Evolutionary conservation across 2,113 vertebrate genomes (phyloP), one percentile per base, ranked within the genome.

Genomic region (Oenanthe oenanthe): DNA sequence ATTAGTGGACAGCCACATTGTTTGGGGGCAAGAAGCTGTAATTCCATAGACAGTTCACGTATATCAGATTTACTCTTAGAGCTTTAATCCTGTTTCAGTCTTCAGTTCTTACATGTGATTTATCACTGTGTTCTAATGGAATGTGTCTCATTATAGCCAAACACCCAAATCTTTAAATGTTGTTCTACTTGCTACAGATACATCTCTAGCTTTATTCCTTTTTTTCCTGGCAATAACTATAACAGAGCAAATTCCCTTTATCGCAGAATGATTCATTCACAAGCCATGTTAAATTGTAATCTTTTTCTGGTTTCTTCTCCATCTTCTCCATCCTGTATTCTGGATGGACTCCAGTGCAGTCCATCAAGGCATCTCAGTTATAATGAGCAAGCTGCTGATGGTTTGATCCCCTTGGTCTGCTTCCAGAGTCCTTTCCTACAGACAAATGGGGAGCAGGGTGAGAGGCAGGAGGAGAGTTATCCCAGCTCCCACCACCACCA

Each of bases 281-380:
- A 85, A 82, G 34, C 53, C 29, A 22, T 66, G 19, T 50, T 63
- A 54, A 73, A 17, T 17, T 82, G 13, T 31, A 60, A 67, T 89
- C 18, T 80, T 92, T 85, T 93, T 32, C 43, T 80, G 53, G 24
- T 76, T 45, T 88, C 6, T 20, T 79, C 62, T 96, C 54, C 48
- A 76, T 95, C 67, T 89, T 97, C 75, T 96, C 87, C 95, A 94
- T 78, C 47, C 40, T 66, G 16, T 29, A 22, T 34, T 13, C 48
- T 61, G 53, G 65, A 81, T 24, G 38, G 32, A 62, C 61, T 89
- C 94, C 92, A 95, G 92, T 84, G 77, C 88, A 96, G 77, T 95
- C 95, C 78, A 95, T 97, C 88, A 95, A 90, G 92, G 94, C 75
- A 85, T 95, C 88, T 94, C 85, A 91, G 88, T 95, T 94, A 88